phyloP scores from a whole-genome alignment of 1,140 invertebrate species.

The Drosophila ogumai region DNA sequence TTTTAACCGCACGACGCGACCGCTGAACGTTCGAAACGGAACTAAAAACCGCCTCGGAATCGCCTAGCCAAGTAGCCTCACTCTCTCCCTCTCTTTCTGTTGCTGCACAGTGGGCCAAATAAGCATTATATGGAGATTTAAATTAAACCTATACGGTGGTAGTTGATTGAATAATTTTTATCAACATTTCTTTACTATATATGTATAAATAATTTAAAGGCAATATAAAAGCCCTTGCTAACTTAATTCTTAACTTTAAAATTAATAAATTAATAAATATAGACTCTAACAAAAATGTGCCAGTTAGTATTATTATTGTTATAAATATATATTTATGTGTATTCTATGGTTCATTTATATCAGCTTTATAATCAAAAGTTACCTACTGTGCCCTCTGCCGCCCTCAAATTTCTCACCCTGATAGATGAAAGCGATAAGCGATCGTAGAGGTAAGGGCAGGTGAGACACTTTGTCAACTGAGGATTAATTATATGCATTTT shows the following conservation, averaged over 20 bases:
- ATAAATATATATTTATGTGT: no score
- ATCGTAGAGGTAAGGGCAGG: conserved; percentile 1
- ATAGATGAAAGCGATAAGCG: conserved; percentile 5
- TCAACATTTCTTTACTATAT: neutral
- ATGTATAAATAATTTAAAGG: no score
- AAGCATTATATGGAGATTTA: neutral
- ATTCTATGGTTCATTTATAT: neutral
- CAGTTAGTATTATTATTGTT: no score
- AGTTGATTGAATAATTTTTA: neutral
- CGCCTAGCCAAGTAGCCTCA: conserved; percentile 20
- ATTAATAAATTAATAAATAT: no score
- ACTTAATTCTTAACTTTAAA: no score
- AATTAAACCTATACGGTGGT: neutral
- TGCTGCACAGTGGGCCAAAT: neutral
- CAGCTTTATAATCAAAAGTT: no score
- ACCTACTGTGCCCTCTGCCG: neutral
- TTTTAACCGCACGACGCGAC: conserved; percentile 27
- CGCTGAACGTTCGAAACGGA: conserved; percentile 44
- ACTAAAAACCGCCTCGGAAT: conserved; percentile 43
- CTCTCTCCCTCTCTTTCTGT: conserved; percentile 1
- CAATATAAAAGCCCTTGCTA: no score
- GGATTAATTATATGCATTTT: conserved; percentile 7
- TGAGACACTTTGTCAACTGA: conserved; percentile 4
- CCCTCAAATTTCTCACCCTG: neutral
- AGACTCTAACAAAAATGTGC: no score